Evolutionary conservation across 2,888 invertebrate species (phyloP).

Genomic region (Cephonodes hylas): DNA sequence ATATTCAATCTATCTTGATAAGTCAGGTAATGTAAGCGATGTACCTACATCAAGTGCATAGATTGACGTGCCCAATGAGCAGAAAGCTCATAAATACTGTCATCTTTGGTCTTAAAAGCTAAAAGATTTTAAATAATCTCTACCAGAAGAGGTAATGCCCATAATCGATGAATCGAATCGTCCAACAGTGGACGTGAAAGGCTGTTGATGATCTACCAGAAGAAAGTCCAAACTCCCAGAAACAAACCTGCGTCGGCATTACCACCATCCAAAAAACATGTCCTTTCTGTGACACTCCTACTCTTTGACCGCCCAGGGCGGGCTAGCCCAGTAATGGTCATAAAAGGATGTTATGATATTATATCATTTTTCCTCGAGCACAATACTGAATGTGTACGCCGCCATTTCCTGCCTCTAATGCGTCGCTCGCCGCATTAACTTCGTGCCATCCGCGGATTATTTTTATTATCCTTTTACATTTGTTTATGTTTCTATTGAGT

Average conservation of each 20-base stretch:
- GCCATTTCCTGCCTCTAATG: conserved; percentile 75
- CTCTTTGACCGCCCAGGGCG: conserved; percentile 49
- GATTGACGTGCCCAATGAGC: no score
- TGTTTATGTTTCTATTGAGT: no score
- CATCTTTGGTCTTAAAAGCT: no score
- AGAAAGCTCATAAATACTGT: no score
- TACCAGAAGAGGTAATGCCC: no score
- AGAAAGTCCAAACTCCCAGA: conserved; percentile 17
- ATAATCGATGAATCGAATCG: no score
- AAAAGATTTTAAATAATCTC: no score
- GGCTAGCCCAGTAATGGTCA: conserved; percentile 69
- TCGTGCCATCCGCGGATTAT: conserved; percentile 29
- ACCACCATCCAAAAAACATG: background rate
- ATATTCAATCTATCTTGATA: no score
- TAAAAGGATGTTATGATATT: conserved; percentile 78
- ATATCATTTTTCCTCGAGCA: conserved; percentile 75
- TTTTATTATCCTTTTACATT: no score
- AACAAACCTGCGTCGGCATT: conserved; percentile 21
- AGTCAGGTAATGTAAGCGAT: no score
- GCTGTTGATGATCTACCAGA: background rate
- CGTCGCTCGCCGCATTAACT: conserved; percentile 56
- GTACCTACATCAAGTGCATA: no score
- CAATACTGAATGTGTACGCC: conserved; percentile 64
- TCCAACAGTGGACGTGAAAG: no score
- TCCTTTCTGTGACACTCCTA: background rate